Evolutionary conservation across 2,888 invertebrate species (phyloP).

Genomic region (Linhomoeus sp.): DNA sequence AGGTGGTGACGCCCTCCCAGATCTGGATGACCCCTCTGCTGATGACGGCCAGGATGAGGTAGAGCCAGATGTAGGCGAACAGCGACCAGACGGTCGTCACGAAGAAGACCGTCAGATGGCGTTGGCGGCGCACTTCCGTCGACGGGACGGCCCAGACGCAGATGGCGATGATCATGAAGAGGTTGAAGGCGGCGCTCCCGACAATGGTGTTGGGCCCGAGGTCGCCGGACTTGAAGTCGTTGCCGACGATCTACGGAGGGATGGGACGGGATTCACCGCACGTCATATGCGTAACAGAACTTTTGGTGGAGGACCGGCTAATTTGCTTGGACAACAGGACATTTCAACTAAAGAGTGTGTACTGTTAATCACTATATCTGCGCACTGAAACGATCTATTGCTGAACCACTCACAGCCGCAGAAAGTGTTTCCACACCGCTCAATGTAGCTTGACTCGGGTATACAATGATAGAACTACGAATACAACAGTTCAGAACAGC

Average conservation of each 20-base stretch:
- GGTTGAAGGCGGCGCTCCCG: conserved; percentile 92
- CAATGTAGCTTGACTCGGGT: no score
- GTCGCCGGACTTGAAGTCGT: conserved; percentile 83
- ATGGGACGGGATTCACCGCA: no score
- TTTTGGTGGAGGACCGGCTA: no score
- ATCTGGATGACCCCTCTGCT: conserved; percentile 54
- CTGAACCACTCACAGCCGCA: no score
- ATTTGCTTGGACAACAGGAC: no score
- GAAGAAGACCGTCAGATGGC: conserved; percentile 59
- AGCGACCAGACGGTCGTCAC: conserved; percentile 94
- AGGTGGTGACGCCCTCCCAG: conserved; percentile 93
- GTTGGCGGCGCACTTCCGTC: conserved; percentile 15
- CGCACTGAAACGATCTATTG: no score
- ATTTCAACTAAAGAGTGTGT: no score
- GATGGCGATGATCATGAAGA: conserved; percentile 89
- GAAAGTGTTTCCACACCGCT: no score
- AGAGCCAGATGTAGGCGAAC: conserved; percentile 96
- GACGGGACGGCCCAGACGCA: conserved; percentile 43
- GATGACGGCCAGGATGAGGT: conserved; percentile 68
- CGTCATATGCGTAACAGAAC: no score
- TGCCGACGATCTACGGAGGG: conserved; percentile 39
- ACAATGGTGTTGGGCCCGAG: conserved; percentile 95
- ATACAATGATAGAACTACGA: no score
- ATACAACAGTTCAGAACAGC: conserved; percentile 37
- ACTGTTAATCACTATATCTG: no score